Conservation (phyloP, 2,113 vertebrate species). For the Dasypus novemcinctus region DNA sequence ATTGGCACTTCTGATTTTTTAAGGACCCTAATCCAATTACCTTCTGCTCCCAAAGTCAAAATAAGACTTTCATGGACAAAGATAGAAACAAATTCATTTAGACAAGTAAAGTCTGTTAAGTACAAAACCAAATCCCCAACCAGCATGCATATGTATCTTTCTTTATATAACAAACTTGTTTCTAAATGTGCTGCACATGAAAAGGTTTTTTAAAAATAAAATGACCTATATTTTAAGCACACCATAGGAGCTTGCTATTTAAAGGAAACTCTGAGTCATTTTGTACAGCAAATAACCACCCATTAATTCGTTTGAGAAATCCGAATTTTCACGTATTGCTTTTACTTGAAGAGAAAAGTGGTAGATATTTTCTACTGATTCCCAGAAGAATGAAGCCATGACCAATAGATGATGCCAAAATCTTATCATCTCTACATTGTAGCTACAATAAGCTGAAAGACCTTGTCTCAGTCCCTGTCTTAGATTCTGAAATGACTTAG, state of each 20-base stretch:
- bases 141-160: conserved; percentile 55
- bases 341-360: conserved; percentile 48
- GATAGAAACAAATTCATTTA: conserved; percentile 71
- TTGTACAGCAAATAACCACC: conserved; percentile 46
- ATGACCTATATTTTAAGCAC: conserved; percentile 60
- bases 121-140: conserved; percentile 63
- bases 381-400: conserved; percentile 18
- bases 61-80: conserved; percentile 70
- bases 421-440: neutral
- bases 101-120: conserved; percentile 70
- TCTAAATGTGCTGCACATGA: conserved; percentile 58
- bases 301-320: conserved; percentile 54
- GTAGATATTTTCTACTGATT: conserved; percentile 35
- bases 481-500: neutral
- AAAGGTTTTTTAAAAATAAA: conserved; percentile 63
- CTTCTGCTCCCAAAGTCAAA: conserved; percentile 69
- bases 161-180: conserved; percentile 64
- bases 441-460: conserved; percentile 1
- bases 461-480: neutral
- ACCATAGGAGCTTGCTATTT: conserved; percentile 57
- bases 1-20: conserved; percentile 62
- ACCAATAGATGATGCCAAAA: neutral
- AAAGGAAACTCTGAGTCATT: conserved; percentile 58
- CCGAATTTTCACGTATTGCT: conserved; percentile 15
- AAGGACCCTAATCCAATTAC: conserved; percentile 65